A percentile compares a stretch with the other conserved stretches of the same genome.
Evolutionary conservation across 2,113 vertebrate species (phyloP).

Genomic region (Xiphorhynchus elegans): DNA sequence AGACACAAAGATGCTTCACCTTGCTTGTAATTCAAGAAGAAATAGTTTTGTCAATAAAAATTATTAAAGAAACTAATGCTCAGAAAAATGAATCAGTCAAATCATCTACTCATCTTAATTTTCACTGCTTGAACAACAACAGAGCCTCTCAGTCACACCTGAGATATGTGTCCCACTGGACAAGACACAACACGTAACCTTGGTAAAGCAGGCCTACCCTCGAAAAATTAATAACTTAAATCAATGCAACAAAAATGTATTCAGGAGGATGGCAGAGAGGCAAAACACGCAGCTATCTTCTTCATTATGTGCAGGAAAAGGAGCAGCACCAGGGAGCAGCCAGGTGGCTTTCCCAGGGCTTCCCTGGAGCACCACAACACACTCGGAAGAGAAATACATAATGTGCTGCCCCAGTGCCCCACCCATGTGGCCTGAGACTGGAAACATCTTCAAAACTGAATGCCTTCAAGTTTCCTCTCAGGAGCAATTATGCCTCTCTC

Average conservation of each 20-base stretch:
- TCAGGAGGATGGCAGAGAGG: neutral
- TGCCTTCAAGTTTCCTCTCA: neutral
- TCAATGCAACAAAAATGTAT: neutral
- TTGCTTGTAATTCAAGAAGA: neutral
- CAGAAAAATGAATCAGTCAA: neutral
- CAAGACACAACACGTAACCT: neutral
- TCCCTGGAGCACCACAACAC: neutral
- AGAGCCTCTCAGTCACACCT: neutral
- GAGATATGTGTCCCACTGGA: neutral
- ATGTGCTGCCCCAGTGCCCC: neutral
- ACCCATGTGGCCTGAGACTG: neutral
- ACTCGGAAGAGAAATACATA: neutral
- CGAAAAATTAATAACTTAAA: neutral
- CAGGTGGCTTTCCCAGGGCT: neutral
- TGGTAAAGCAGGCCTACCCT: neutral
- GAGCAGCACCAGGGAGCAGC: neutral
- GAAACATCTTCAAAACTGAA: neutral
- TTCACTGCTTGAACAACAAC: neutral
- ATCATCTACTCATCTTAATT: neutral
- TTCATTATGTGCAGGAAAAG: neutral
- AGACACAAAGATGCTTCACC: neutral
- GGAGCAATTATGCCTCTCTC: neutral
- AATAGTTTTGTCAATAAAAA: slow-evolving; percentile 18
- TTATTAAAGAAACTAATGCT: slow-evolving; percentile 4
- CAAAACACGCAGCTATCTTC: neutral